These are phyloP conservation scores for Emydocephalus ijimae DNA, from an alignment of 2,113 vertebrate species.

Conservation along the genomic window DNA sequence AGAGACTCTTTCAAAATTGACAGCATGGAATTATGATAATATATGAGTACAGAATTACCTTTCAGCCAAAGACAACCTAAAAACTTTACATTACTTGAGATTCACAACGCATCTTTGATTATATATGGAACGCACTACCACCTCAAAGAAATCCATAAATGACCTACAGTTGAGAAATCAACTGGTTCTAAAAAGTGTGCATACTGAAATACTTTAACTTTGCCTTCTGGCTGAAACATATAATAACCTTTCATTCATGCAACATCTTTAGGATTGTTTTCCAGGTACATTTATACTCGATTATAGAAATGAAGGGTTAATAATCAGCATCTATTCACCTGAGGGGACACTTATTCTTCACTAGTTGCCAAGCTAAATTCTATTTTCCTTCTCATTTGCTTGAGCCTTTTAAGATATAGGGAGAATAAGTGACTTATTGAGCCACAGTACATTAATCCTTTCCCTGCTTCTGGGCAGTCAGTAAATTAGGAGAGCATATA, in stretches of 20 bases:
- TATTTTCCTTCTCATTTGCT: background rate
- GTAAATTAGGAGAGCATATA: background rate
- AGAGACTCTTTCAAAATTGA: constrained; percentile 57
- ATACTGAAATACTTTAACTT: background rate
- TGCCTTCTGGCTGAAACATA: background rate
- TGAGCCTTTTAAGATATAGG: background rate
- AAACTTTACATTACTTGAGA: background rate
- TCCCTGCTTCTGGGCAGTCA: background rate
- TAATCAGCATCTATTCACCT: background rate
- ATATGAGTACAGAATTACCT: constrained; percentile 36
- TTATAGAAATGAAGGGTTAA: background rate
- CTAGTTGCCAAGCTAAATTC: background rate
- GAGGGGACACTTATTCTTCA: background rate
- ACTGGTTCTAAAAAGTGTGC: background rate
- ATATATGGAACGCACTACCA: background rate
- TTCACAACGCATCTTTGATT: constrained; percentile 5
- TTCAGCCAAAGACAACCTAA: constrained; percentile 31
- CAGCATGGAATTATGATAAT: constrained; percentile 57
- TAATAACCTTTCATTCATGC: background rate
- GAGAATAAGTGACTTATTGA: background rate
- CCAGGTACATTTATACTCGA: background rate
- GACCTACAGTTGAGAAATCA: background rate
- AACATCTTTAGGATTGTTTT: background rate
- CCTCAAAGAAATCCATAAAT: background rate
- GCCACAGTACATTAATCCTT: background rate